Percentiles rank a stretch among this genome's conserved stretches.
Conservation (phyloP, 2,797 vertebrate species). For the Acanthornis magna region DNA sequence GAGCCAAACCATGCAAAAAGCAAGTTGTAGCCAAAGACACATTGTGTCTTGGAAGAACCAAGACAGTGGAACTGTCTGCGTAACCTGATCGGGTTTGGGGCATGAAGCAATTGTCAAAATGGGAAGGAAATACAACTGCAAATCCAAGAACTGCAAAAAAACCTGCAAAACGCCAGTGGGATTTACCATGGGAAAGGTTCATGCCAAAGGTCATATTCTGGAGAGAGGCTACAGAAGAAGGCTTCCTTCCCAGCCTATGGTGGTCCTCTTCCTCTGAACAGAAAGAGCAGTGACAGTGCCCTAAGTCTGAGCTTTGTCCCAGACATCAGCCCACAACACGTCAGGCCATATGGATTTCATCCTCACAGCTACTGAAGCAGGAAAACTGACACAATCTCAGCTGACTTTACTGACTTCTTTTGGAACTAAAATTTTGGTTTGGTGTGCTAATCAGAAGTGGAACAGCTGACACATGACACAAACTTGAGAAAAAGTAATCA, state of each 20-base stretch:
- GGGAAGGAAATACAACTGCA: neutral
- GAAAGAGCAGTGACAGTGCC: neutral
- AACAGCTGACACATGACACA: neutral
- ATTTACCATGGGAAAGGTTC: neutral
- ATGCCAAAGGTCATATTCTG: neutral
- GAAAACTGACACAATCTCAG: neutral
- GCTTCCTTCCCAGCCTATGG: neutral
- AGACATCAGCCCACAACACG: neutral
- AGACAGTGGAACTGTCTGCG: neutral
- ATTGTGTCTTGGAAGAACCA: neutral
- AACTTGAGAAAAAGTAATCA: neutral
- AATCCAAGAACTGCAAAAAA: neutral
- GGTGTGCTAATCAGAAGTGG: neutral
- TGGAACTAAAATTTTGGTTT: neutral
- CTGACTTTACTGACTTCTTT: neutral
- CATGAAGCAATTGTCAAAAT: neutral
- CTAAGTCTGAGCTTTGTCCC: neutral
- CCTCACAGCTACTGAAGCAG: neutral
- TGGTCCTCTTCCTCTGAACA: neutral
- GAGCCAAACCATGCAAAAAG: neutral
- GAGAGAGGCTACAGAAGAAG: neutral
- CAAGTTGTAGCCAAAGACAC: neutral
- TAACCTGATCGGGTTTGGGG: neutral
- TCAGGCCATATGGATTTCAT: accelerated
- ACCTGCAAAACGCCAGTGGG: neutral